Conservation (phyloP, 2,113 vertebrate species). For the Felis chaus region DNA sequence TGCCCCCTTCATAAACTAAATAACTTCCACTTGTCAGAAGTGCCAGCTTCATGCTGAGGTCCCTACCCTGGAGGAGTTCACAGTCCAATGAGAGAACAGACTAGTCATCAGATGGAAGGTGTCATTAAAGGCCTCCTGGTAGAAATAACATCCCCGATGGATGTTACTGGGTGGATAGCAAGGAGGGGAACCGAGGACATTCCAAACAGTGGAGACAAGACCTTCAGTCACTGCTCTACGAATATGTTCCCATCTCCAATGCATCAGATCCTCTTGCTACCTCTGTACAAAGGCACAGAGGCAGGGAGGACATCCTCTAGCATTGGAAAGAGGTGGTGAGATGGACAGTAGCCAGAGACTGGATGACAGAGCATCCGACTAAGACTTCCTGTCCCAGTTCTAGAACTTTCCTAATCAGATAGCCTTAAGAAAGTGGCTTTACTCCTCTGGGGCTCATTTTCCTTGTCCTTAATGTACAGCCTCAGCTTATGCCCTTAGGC, state of each 20-base stretch:
- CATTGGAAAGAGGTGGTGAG: neutral
- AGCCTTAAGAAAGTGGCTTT: neutral
- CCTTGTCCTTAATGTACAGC: neutral
- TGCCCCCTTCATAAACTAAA: neutral
- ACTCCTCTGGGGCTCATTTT: neutral
- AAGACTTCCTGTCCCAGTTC: neutral
- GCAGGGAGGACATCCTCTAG: neutral
- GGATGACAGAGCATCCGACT: neutral
- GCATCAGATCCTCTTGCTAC: neutral
- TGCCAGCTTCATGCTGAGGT: rapidly evolving
- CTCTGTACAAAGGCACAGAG: neutral
- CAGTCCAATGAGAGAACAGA: neutral
- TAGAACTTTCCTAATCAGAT: neutral
- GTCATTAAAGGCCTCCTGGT: neutral
- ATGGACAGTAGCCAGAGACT: neutral
- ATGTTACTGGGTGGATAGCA: neutral
- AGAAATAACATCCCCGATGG: neutral
- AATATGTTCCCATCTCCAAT: neutral
- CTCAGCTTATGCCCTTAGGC: neutral
- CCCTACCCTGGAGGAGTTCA: neutral
- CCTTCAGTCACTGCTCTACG: neutral
- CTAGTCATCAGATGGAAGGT: neutral
- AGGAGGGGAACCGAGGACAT: neutral
- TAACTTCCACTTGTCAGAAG: neutral
- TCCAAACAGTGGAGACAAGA: neutral